Evolutionary conservation across 2,113 vertebrate species (phyloP).

Genomic region (Chionodraco myersi): DNA sequence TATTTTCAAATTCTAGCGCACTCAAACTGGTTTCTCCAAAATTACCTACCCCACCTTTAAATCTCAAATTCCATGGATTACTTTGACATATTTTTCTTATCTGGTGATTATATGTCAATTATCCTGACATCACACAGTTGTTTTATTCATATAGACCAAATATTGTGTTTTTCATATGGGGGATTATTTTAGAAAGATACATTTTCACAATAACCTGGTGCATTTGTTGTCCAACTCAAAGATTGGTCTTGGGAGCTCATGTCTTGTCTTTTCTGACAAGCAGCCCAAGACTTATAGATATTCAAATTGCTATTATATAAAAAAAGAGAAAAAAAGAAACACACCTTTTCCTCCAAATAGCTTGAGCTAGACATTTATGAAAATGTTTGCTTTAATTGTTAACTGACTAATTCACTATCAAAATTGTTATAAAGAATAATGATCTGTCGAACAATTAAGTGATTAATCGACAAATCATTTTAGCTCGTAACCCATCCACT

Average conservation of each 20-base stretch:
- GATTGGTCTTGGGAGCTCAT: not conserved
- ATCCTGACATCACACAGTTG: not conserved
- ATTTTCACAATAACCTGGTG: not conserved
- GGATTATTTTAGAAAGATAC: not conserved
- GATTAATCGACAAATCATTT: not conserved
- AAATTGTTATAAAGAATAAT: not conserved
- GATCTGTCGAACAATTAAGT: not conserved
- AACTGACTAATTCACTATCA: not conserved
- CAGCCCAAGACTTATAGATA: not conserved
- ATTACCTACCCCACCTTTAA: not conserved
- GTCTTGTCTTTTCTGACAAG: too few relatives aligned
- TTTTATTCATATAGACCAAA: slow-evolving; percentile 2
- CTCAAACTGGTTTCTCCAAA: too few relatives aligned
- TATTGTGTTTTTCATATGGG: not conserved
- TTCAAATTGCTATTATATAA: not conserved
- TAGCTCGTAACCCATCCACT: not conserved
- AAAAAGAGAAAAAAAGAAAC: not conserved
- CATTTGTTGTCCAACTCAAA: not conserved
- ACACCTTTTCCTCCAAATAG: not conserved
- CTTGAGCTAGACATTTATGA: not conserved
- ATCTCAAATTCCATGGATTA: not conserved
- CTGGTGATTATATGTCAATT: not conserved
- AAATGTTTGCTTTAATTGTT: not conserved
- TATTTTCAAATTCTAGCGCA: too few relatives aligned
- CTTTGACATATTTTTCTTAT: not conserved